Base-by-base conservation (phyloP, 2,113 vertebrate genomes). In the Indicator maculatus region DNA sequence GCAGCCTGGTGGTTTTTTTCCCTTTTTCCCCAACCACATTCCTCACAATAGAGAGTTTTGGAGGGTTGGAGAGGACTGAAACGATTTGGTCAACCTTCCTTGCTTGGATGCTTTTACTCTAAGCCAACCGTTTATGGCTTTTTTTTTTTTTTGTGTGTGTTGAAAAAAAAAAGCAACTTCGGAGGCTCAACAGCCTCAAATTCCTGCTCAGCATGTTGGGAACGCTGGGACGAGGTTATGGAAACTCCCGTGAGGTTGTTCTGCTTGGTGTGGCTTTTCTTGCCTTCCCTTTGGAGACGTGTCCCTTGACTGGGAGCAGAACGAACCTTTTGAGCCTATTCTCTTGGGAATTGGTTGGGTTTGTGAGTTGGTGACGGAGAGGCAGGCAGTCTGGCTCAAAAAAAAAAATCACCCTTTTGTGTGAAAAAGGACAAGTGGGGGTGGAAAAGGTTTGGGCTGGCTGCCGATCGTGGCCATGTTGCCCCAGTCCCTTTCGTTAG, bases 21-120 rank as follows among this genome's bases (percentile, higher is more conserved):
- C 6, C 23, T 20, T 33, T 41, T 26, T 3, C 1, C 3, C 14
- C 9, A 16, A 2, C 56, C 15, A 0, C 6, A 1, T 67, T 73
- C 82, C 11, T 61, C 56, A 44, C 31, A 38, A 38, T 58, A 53
- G 44, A 70, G 47, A 56, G 52, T 58, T 91, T 64, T 55, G 61
- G 76, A 45, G 63, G 31, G 4, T 41, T 21, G 59, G 5, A 64
- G 72, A 61, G 52, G 65, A 50, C 5, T 0, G 4, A 28, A 47
- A 4, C 14, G 2, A 6, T 64, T 67, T 39, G 83, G 72, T 31
- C 18, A 31, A 8, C 19, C 24, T 56, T 77, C 60, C 7, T 6
- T 7, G n/a, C 41, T 27, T 31, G 72, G 82, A 58, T 4, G 0
- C 6, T 24, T 24, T 1, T 23, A 5, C 55, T 67, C 64, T 55